Percentiles rank a stretch among this genome's conserved stretches.
These are phyloP conservation scores for Megalopta genalis DNA, from an alignment of 1,140 invertebrate species.

Conservation along the genomic window DNA sequence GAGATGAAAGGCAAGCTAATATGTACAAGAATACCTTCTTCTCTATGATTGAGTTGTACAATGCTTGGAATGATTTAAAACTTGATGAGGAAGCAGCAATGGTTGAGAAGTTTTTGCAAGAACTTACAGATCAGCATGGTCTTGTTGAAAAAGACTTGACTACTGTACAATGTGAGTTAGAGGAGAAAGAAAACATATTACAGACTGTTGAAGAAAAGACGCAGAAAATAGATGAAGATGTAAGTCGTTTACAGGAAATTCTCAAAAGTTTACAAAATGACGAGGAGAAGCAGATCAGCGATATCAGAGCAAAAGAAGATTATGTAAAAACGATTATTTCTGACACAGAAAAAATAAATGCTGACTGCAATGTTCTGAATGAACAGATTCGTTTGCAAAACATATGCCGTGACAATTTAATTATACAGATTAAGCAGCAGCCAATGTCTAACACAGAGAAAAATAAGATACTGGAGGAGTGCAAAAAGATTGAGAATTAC, in stretches of 20 bases:
- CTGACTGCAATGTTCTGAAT: constrained; percentile 35
- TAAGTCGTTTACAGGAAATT: constrained; percentile 46
- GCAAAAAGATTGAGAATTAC: constrained; percentile 60
- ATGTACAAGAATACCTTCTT: constrained; percentile 57
- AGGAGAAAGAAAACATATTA: constrained; percentile 45
- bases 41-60: constrained; percentile 62
- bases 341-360: constrained; percentile 60
- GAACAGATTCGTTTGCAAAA: constrained; percentile 54
- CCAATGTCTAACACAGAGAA: constrained; percentile 65
- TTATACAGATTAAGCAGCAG: constrained; percentile 59
- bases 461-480: constrained; percentile 63
- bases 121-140: constrained; percentile 57
- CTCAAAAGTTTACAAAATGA: constrained; percentile 49
- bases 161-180: constrained; percentile 32
- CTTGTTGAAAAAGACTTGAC: constrained; percentile 52
- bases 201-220: constrained; percentile 42
- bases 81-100: constrained; percentile 63
- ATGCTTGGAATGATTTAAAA: constrained; percentile 70
- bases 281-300: constrained; percentile 33
- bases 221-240: constrained; percentile 43
- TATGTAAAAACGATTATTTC: constrained; percentile 41
- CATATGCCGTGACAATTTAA: constrained; percentile 53
- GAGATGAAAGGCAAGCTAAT: constrained; percentile 51
- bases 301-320: constrained; percentile 51
- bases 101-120: constrained; percentile 58